Evolutionary conservation across 2,888 invertebrate species (phyloP).

Genomic region (Sepioteuthis lessoniana): DNA sequence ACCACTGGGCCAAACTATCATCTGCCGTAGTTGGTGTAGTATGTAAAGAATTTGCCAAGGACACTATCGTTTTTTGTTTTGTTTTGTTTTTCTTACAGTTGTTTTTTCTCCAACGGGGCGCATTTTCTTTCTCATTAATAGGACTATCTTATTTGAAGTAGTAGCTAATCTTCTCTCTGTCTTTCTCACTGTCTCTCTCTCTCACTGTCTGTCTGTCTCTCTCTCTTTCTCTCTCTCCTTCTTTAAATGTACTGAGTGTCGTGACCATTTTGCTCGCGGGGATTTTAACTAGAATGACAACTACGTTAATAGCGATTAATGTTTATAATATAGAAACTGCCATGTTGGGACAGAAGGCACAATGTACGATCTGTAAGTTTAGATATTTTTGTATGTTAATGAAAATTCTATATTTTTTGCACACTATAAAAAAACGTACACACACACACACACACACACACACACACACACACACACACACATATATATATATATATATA

Average conservation of each 20-base stretch:
- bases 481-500: too few species aligned
- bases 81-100: background rate
- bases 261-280: background rate
- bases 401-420: too few species aligned
- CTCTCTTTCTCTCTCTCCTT: background rate
- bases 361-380: too few species aligned
- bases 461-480: too few species aligned
- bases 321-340: too few species aligned
- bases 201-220: too few species aligned
- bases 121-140: background rate
- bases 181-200: too few species aligned
- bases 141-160: background rate
- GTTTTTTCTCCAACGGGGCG: background rate
- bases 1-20: background rate
- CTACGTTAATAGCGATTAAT: too few species aligned
- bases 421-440: background rate
- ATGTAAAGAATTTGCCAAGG: background rate
- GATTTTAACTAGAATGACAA: background rate
- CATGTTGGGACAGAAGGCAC: too few species aligned
- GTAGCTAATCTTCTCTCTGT: background rate
- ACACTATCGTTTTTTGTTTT: background rate
- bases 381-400: too few species aligned
- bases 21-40: background rate
- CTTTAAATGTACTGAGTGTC: background rate
- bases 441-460: too few species aligned